Conservation (phyloP, 2,113 vertebrate genomes). For the Tachysurus vachellii region DNA sequence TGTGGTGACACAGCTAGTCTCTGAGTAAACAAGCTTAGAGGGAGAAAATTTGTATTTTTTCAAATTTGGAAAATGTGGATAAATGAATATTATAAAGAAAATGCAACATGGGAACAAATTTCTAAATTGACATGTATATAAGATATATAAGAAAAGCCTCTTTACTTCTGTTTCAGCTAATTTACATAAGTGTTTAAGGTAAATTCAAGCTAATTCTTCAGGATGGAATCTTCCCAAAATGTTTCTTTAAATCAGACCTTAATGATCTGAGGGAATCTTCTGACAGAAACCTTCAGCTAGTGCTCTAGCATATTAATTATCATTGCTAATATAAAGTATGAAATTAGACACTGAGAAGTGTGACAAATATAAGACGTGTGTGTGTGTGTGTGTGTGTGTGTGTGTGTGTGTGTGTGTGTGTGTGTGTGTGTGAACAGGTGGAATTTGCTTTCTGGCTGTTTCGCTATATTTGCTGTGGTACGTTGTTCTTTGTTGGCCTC, state of each 20-base stretch:
- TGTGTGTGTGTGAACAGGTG: conserved; percentile 64
- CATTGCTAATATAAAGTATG: too few species aligned
- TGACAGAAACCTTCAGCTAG: too few species aligned
- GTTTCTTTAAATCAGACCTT: too few species aligned
- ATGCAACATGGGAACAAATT: neutral
- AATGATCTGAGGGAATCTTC: too few species aligned
- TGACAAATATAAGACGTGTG: too few species aligned
- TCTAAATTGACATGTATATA: too few species aligned
- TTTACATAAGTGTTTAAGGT: too few species aligned
- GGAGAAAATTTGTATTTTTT: neutral
- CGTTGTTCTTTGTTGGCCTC: conserved; percentile 86
- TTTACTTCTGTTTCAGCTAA: too few species aligned
- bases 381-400: neutral
- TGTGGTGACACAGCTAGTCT: neutral
- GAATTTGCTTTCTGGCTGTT: conserved; percentile 84
- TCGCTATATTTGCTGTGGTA: conserved; percentile 78
- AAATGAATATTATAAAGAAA: neutral
- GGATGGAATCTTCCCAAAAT: too few species aligned
- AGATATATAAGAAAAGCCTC: neutral
- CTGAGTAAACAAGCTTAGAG: neutral
- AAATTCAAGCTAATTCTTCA: too few species aligned
- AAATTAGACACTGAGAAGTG: too few species aligned
- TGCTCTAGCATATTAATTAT: too few species aligned
- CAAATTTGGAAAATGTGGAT: neutral
- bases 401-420: conserved; percentile 11